These are phyloP conservation scores for Bovichtus diacanthus DNA, from an alignment of 2,797 vertebrate species.

Conservation along the genomic window DNA sequence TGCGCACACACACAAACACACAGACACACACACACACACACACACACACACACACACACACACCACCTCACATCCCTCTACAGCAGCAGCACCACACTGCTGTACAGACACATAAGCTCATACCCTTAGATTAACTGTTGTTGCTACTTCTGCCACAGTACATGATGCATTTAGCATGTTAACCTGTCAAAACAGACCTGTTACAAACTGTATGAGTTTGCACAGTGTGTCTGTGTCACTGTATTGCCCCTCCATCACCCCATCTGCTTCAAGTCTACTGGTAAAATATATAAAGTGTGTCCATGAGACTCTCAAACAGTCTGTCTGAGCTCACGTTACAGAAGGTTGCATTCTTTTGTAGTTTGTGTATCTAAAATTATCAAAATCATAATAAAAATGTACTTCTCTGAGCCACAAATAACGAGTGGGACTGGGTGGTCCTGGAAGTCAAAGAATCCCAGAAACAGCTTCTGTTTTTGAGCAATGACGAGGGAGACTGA, in stretches of 20 bases:
- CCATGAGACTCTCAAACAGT: constrained; percentile 47
- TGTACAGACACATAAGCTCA: constrained; percentile 23
- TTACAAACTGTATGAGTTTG: neutral
- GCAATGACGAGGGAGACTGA: constrained; percentile 44
- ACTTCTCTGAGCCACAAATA: constrained; percentile 38
- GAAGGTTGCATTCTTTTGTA: constrained; percentile 3
- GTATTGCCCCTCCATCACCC: constrained; percentile 37
- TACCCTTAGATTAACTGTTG: constrained; percentile 18
- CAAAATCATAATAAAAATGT: constrained; percentile 36
- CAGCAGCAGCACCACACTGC: constrained; percentile 33
- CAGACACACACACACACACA: constrained; percentile 16
- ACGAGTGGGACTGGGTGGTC: constrained; percentile 60
- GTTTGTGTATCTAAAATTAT: constrained; percentile 10
- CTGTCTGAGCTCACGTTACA: constrained; percentile 25
- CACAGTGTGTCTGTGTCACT: constrained; percentile 22
- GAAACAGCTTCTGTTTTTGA: constrained; percentile 52
- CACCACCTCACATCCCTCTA: constrained; percentile 45
- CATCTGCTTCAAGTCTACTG: constrained; percentile 64
- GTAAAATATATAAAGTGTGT: constrained; percentile 37
- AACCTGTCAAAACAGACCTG: constrained; percentile 30
- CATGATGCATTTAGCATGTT: constrained; percentile 29
- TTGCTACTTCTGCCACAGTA: neutral
- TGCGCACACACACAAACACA: neutral
- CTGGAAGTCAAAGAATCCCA: constrained; percentile 52
- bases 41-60: constrained; percentile 4